Percentiles rank a stretch among this genome's conserved stretches.
phyloP scores from a whole-genome alignment of 2,113 vertebrate genomes.

The Eolophus roseicapilla region DNA sequence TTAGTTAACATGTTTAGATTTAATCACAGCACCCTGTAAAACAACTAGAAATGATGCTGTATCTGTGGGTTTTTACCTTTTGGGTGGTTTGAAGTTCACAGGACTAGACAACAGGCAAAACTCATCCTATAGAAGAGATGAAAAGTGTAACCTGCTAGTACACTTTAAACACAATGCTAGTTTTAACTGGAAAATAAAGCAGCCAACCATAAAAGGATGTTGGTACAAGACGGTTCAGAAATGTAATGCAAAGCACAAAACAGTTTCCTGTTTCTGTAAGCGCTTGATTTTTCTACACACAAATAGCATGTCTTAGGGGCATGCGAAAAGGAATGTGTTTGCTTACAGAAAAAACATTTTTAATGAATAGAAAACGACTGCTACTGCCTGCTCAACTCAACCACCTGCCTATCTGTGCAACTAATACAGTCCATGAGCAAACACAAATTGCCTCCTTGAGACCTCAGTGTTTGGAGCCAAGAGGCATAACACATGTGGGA shows the following conservation, averaged over 20 bases:
- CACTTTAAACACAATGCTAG: background rate
- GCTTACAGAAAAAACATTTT: background rate
- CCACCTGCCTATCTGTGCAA: background rate
- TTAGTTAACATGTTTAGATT: background rate
- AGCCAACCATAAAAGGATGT: background rate
- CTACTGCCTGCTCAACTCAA: background rate
- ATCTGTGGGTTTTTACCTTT: background rate
- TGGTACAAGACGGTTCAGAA: background rate
- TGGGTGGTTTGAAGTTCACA: background rate
- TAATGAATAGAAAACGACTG: background rate
- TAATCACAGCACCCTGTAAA: background rate
- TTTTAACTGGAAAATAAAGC: background rate
- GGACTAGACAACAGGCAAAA: background rate
- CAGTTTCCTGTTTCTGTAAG: constrained; percentile 1
- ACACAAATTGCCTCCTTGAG: background rate
- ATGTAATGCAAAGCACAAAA: background rate
- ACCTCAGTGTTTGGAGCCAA: background rate
- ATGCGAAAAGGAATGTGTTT: background rate
- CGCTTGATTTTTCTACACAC: background rate
- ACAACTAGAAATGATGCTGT: background rate
- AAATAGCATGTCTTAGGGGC: background rate
- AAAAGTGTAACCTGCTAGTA: background rate
- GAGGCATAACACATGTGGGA: accelerated
- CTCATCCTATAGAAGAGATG: background rate
- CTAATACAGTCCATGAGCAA: background rate